These are phyloP conservation scores for Polymixis lichenea DNA, from an alignment of 2,888 invertebrate genomes.

Conservation along the genomic window DNA sequence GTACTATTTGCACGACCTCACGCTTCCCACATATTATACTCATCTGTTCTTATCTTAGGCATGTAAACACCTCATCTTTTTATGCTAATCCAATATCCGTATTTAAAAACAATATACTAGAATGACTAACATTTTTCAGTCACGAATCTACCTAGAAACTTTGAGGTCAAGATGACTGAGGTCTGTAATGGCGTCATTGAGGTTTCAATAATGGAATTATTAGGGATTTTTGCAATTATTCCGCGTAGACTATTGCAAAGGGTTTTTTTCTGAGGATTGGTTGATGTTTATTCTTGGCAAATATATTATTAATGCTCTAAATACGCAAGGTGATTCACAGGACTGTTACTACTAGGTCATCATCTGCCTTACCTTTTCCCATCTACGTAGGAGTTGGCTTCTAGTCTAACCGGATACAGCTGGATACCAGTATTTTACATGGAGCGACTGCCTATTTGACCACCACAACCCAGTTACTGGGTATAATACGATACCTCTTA, in stretches of 20 bases:
- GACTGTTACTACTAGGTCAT: neutral
- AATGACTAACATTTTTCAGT: constrained; percentile 66
- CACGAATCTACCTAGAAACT: constrained; percentile 63
- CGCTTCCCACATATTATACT: constrained; percentile 31
- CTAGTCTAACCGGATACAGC: no score
- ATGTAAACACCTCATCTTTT: constrained; percentile 47
- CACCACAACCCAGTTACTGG: no score
- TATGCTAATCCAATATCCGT: constrained; percentile 60
- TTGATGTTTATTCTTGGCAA: constrained; percentile 5
- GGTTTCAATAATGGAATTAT: constrained; percentile 33
- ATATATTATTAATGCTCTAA: neutral
- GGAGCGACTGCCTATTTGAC: no score
- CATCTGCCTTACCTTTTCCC: no score
- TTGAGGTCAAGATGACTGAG: constrained; percentile 66
- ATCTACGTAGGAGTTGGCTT: no score
- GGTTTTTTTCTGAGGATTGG: neutral
- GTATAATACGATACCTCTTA: no score
- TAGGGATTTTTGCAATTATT: constrained; percentile 39
- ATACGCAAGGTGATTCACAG: neutral
- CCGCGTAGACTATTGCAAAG: neutral
- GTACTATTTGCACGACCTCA: constrained; percentile 46
- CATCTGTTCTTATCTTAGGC: constrained; percentile 15
- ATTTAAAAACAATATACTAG: constrained; percentile 58
- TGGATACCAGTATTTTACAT: no score
- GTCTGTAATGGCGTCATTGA: constrained; percentile 56